phyloP scores from a whole-genome alignment of 2,888 invertebrate species.

The Drosophila paucipuncta region DNA sequence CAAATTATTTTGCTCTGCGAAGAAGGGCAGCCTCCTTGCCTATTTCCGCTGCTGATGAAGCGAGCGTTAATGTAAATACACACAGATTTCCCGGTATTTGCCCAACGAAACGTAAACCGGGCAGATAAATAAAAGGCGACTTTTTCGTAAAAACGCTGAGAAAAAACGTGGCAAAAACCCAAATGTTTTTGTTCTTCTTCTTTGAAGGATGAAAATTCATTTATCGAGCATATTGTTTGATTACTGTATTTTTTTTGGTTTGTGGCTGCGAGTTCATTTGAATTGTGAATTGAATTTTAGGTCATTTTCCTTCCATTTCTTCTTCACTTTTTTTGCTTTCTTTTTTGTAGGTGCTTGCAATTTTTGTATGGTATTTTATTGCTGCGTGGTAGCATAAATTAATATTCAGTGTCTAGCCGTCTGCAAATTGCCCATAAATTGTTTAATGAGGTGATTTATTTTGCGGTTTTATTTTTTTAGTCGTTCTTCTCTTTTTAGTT shows the following conservation, averaged over 20 bases:
- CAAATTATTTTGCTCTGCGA: constrained; percentile 26
- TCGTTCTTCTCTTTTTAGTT: neutral
- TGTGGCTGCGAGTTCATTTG: constrained; percentile 12
- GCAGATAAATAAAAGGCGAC: neutral
- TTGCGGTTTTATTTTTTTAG: neutral
- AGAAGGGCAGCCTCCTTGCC: neutral
- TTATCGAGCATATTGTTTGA: constrained; percentile 40
- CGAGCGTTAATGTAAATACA: constrained; percentile 56
- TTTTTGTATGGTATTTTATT: constrained; percentile 24
- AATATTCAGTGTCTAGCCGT: constrained; percentile 61
- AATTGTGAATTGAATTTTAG: constrained; percentile 38
- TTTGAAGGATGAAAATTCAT: constrained; percentile 37
- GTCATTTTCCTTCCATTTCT: constrained; percentile 12
- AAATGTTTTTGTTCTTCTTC: constrained; percentile 15
- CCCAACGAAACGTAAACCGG: neutral
- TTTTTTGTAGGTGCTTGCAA: neutral
- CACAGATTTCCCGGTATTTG: constrained; percentile 36
- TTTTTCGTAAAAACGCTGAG: neutral
- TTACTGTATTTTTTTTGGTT: constrained; percentile 1
- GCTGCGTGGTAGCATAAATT: constrained; percentile 51
- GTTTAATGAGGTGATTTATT: constrained; percentile 14
- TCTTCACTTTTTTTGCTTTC: neutral
- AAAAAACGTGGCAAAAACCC: neutral
- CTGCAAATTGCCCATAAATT: constrained; percentile 55
- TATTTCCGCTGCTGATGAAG: constrained; percentile 21